These are phyloP conservation scores for Tor tambroides DNA, from an alignment of 2,113 vertebrate species.

Conservation along the genomic window DNA sequence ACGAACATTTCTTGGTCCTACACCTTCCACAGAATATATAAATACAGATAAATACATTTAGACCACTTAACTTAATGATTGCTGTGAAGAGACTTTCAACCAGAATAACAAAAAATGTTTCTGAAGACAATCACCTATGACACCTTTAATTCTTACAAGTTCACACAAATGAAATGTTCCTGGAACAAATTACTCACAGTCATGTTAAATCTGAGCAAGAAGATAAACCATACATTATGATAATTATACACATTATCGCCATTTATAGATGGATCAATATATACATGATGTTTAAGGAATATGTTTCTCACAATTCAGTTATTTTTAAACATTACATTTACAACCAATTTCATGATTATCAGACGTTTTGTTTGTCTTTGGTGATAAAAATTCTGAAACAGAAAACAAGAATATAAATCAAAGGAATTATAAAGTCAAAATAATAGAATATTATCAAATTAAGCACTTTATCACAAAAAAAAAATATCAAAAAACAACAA, in stretches of 20 bases:
- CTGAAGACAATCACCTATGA: too few relatives aligned
- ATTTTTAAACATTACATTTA: background rate
- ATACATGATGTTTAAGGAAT: background rate
- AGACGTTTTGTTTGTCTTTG: background rate
- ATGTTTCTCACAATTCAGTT: background rate
- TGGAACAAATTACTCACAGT: background rate
- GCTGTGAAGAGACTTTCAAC: too few relatives aligned
- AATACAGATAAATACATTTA: too few relatives aligned
- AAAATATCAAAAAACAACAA: background rate
- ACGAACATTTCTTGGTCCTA: too few relatives aligned
- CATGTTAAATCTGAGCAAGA: background rate
- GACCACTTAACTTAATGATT: too few relatives aligned
- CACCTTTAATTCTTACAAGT: background rate
- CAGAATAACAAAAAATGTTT: too few relatives aligned
- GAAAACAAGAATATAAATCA: background rate
- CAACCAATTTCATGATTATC: background rate
- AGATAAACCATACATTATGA: background rate
- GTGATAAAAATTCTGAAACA: background rate
- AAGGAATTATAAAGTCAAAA: background rate
- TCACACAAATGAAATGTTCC: conserved; percentile 4
- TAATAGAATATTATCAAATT: background rate
- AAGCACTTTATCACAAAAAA: background rate
- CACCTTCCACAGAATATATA: too few relatives aligned
- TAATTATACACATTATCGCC: background rate
- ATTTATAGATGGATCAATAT: background rate